Evolutionary conservation across 2,113 vertebrate species (phyloP).

Genomic region (Hippolais icterina): DNA sequence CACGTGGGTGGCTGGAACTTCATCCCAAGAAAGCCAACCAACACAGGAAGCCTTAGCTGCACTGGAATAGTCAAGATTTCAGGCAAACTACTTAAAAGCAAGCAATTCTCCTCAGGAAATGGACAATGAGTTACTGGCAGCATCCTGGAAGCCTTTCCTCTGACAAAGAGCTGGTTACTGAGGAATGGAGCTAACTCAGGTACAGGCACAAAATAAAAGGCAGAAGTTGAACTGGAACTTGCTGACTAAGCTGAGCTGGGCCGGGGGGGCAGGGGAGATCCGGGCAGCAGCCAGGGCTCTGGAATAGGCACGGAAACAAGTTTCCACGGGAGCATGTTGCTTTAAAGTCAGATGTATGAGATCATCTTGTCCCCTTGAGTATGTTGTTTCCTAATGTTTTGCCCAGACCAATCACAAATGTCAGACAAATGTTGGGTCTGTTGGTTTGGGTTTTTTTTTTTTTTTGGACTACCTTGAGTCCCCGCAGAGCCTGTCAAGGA

Average conservation of each 20-base stretch:
- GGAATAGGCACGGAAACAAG: background rate
- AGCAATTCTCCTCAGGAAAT: background rate
- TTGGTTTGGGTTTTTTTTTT: background rate
- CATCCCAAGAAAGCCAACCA: background rate
- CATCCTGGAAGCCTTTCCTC: background rate
- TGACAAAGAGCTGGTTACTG: background rate
- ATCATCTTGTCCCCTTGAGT: slow-evolving; percentile 20
- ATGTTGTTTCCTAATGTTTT: slow-evolving; percentile 44
- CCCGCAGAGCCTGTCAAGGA: background rate
- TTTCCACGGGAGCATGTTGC: slow-evolving; percentile 10
- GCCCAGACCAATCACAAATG: slow-evolving; percentile 30
- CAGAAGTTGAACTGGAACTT: background rate
- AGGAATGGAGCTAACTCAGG: background rate
- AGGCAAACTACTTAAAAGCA: background rate
- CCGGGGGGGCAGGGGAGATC: background rate
- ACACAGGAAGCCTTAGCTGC: background rate
- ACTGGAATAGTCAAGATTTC: background rate
- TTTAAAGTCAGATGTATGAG: slow-evolving; percentile 32
- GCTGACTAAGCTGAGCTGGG: background rate
- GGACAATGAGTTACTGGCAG: background rate
- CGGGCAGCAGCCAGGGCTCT: background rate
- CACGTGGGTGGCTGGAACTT: background rate
- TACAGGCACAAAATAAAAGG: background rate
- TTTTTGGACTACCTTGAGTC: background rate
- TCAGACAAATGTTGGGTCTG: background rate